Evolutionary conservation across 1,140 invertebrate genomes (phyloP).

Genomic region (Babylonia areolata): DNA sequence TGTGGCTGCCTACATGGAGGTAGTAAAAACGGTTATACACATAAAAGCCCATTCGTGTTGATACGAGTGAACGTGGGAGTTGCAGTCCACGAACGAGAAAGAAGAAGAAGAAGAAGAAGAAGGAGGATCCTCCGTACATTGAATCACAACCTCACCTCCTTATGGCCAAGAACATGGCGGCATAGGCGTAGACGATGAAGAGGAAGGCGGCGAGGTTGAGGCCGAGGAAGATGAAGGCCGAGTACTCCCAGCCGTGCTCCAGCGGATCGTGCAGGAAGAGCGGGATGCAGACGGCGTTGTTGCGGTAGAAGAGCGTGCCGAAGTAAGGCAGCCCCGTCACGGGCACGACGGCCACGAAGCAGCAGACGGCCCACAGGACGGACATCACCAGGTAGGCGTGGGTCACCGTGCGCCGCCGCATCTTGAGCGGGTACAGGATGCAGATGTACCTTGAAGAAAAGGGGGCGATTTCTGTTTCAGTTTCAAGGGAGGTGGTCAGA

Average conservation of each 20-base stretch:
- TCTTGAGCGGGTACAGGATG: constrained; percentile 81
- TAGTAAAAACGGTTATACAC: too few species aligned
- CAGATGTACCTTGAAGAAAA: constrained; percentile 77
- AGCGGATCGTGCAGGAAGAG: constrained; percentile 71
- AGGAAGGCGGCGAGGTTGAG: constrained; percentile 75
- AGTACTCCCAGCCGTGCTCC: constrained; percentile 74
- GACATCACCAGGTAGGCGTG: constrained; percentile 79
- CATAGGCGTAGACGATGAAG: constrained; percentile 72
- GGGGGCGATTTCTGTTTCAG: too few species aligned
- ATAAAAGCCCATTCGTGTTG: too few species aligned
- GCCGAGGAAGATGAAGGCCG: constrained; percentile 70
- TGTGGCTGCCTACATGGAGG: too few species aligned
- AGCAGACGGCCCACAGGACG: constrained; percentile 82
- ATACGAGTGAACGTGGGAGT: too few species aligned
- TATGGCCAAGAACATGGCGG: constrained; percentile 80
- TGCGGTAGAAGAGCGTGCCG: constrained; percentile 73
- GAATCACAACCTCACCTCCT: constrained; percentile 79
- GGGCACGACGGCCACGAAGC: constrained; percentile 82
- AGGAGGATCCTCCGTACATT: too few species aligned
- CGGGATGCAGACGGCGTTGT: constrained; percentile 74
- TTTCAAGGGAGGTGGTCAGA: too few species aligned
- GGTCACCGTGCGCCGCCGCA: constrained; percentile 39
- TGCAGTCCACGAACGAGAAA: too few species aligned
- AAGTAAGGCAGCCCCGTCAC: constrained; percentile 81
- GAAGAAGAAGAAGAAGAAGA: neutral